A percentile compares a stretch with the other conserved stretches of the same genome.
Conservation (phyloP, 2,888 invertebrate genomes). For the Metopia argyrocephala region DNA sequence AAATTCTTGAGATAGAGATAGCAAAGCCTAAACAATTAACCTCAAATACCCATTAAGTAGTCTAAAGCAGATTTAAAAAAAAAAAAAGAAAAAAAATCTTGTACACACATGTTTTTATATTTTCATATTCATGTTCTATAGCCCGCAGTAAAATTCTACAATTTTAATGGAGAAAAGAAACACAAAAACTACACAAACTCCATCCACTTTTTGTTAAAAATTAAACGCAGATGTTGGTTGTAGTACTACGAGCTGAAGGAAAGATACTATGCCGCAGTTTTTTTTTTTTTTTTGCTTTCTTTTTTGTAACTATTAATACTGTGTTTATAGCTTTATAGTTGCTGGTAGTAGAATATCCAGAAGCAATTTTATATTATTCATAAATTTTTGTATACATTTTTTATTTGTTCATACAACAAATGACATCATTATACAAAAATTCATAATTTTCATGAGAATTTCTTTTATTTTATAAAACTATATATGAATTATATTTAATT, state of each 20-base stretch:
- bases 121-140: not conserved
- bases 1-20: not conserved
- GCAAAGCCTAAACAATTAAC: not conserved
- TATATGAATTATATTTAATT: not conserved
- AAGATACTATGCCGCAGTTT: not conserved
- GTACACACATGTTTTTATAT: not conserved
- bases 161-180: not conserved
- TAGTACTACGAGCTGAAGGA: not conserved
- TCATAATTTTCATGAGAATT: constrained; percentile 37
- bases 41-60: not conserved
- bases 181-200: not conserved
- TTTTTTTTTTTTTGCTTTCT: constrained; percentile 3
- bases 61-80: not conserved
- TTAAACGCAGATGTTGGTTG: not conserved
- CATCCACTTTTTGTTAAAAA: not conserved
- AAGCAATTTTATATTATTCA: constrained; percentile 10
- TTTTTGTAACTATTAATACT: not conserved
- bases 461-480: not conserved
- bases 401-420: constrained; percentile 43
- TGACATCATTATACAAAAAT: constrained; percentile 65
- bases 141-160: not conserved
- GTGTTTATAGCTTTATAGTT: not conserved
- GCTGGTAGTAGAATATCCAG: no score
- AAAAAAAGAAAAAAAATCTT: not conserved
- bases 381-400: constrained; percentile 11